Conservation (phyloP, 2,113 vertebrate genomes). For the Tyrannus savana region DNA sequence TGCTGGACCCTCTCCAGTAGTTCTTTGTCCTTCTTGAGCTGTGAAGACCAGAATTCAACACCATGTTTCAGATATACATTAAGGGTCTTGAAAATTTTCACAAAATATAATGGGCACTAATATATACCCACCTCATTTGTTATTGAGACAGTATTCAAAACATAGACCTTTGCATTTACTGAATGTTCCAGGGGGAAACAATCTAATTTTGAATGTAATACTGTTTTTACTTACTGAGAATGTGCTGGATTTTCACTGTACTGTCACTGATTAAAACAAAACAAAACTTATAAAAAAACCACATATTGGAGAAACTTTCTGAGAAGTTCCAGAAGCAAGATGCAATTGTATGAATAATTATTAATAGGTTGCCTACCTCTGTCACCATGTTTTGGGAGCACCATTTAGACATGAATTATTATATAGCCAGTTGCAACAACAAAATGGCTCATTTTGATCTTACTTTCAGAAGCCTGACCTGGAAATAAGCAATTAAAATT, state of each 20-base stretch:
- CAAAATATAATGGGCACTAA: neutral
- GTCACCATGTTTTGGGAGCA: neutral
- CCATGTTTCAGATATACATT: neutral
- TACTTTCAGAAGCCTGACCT: neutral
- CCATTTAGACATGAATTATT: neutral
- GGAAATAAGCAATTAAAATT: neutral
- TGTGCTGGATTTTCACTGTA: neutral
- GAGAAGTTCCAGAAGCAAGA: neutral
- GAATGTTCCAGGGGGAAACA: neutral
- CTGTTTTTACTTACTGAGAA: neutral
- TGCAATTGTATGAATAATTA: neutral
- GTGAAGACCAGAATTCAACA: neutral
- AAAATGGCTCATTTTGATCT: neutral
- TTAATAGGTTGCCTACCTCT: neutral
- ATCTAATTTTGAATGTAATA: neutral
- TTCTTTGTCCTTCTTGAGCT: neutral
- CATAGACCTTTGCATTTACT: neutral
- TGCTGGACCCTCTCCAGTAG: fast-evolving
- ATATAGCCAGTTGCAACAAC: neutral
- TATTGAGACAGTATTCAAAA: neutral
- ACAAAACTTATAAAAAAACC: neutral
- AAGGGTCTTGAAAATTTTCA: neutral
- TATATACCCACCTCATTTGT: neutral
- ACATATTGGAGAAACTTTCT: neutral
- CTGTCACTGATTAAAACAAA: neutral